Evolutionary conservation across 1,140 invertebrate species (phyloP).

Genomic region (Parapsyche elsis): DNA sequence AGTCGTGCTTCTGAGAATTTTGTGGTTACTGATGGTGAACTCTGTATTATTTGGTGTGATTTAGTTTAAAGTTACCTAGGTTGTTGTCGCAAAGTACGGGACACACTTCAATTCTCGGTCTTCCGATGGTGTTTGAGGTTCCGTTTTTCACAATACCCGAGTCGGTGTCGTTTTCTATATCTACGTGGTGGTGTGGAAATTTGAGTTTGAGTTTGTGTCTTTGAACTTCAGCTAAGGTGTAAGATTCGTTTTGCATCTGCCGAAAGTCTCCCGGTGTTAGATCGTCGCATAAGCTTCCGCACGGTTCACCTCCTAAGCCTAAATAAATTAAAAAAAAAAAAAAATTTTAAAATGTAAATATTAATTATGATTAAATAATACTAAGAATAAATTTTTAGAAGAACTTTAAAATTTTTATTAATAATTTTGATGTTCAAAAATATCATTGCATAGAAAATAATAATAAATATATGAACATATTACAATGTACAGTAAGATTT

Average conservation of each 20-base stretch:
- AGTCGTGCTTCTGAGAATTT: too few relatives aligned
- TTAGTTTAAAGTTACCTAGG: conserved; percentile 56
- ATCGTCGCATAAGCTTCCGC: conserved; percentile 59
- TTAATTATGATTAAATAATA: too few relatives aligned
- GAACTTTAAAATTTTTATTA: too few relatives aligned
- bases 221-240: neutral
- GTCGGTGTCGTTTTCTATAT: neutral
- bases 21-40: too few relatives aligned
- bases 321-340: conserved; percentile 34
- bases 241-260: neutral
- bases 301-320: conserved; percentile 60
- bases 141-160: neutral
- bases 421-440: too few relatives aligned
- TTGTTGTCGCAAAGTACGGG: conserved; percentile 60
- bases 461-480: too few relatives aligned
- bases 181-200: neutral
- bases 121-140: conserved; percentile 24
- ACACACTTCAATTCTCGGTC: conserved; percentile 58
- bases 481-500: too few relatives aligned
- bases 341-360: conserved; percentile 16
- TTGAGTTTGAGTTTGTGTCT: neutral
- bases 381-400: too few relatives aligned
- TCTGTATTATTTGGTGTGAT: too few relatives aligned
- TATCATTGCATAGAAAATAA: too few relatives aligned
- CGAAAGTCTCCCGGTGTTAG: neutral